Evolutionary conservation across 2,888 invertebrate species (phyloP).

Genomic region (Nymphalis c-album): DNA sequence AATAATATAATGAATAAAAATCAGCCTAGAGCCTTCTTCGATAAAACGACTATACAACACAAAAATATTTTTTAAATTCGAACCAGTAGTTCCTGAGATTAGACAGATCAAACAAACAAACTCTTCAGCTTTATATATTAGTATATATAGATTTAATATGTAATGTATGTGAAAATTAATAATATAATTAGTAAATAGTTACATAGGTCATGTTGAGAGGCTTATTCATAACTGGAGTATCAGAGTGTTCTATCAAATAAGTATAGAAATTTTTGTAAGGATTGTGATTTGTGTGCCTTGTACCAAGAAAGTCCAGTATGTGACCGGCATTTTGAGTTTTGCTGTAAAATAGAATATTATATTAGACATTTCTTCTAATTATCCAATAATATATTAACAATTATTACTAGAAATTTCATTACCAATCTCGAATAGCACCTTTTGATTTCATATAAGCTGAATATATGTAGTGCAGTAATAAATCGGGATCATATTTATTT

Average conservation of each 20-base stretch:
- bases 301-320: slow-evolving; percentile 52
- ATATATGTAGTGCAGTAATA: slow-evolving; percentile 53
- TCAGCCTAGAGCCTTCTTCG: no score
- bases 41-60: no score
- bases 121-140: no score
- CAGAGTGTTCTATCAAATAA: slow-evolving; percentile 44
- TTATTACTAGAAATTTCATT: slow-evolving; percentile 29
- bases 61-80: no score
- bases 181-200: slow-evolving; percentile 39
- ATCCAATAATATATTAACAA: background rate
- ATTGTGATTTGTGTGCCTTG: slow-evolving; percentile 41
- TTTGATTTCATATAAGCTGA: slow-evolving; percentile 51
- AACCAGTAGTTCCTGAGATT: no score
- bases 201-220: slow-evolving; percentile 52
- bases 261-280: slow-evolving; percentile 49
- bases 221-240: slow-evolving; percentile 41
- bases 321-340: slow-evolving; percentile 52
- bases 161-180: background rate
- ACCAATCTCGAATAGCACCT: slow-evolving; percentile 56
- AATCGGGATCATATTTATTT: slow-evolving; percentile 51
- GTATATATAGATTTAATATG: no score
- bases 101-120: no score
- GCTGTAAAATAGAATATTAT: slow-evolving; percentile 43
- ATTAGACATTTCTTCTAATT: background rate
- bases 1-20: no score